Evolutionary conservation across 1,140 invertebrate genomes (phyloP), one percentile per base, ranked within the genome.

Genomic region (Pristionchus pacificus): DNA sequence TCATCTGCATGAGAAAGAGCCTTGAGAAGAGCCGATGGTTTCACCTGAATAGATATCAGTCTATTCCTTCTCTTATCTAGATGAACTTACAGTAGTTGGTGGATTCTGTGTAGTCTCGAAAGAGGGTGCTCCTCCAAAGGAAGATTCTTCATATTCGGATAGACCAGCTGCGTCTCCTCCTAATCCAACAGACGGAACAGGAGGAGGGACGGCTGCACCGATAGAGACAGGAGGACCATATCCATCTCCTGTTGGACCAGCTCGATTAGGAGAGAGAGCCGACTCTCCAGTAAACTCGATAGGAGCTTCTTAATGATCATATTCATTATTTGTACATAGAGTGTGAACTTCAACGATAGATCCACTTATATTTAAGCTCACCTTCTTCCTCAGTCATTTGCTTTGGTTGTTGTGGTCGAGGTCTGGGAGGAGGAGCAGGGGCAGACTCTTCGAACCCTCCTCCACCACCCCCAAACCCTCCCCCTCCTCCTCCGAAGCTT

Each of bases 221-320:
- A 76, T 77, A 61, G 81, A 77, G 10, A 79, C 72, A 55, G 82
- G 70, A 13, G 81, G 78, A 38, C 79, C 80, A 67, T 82, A 83
- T n/a, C 81, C 81, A 67, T 83, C 81, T n/a, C 81, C 82, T 60
- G 76, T 80, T 57, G 81, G 81, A 15, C 81, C 81, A 13, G 68
- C 71, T 31, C 65, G 61, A 31, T 83, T 84, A 14, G 82, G 76
- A 24, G 57, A 66, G 25, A 84, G 67, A 15, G 78, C 81, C 13
- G 82, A 84, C 3, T 83, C 81, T 27, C 81, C 80, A 25, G 80
- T 82, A 65, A 82, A 82, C 38, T 77, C 38, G 77, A 57, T 80
- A 77, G 61, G 79, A 80, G 67, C 73, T 58, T 49, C 38, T 49
- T n/a, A n/a, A n/a, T n/a, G 38, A 49, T 10, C 6, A 49, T 6